Percentiles rank a stretch among this genome's conserved stretches.
phyloP scores from a whole-genome alignment of 2,888 invertebrate genomes.

The Acanthosoma haemorrhoidale region DNA sequence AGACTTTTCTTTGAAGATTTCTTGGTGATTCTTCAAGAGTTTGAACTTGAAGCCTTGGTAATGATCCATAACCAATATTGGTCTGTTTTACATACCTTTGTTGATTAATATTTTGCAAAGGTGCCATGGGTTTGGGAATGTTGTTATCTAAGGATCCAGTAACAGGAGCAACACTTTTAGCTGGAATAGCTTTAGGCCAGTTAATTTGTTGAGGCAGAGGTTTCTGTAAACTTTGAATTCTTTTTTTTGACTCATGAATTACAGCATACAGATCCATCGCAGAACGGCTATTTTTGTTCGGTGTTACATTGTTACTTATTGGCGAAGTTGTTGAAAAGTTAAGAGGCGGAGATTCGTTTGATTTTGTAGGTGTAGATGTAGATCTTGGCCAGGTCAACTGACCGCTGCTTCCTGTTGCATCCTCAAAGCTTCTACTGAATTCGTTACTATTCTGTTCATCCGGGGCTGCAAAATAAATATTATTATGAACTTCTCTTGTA shows the following conservation, averaged over 20 bases:
- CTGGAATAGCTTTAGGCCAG: constrained; percentile 40
- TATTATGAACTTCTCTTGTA: not conserved
- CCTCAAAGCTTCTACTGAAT: not conserved
- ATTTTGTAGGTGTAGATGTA: constrained; percentile 41
- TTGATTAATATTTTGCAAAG: constrained; percentile 33
- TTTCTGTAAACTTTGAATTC: constrained; percentile 42
- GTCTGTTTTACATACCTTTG: constrained; percentile 30
- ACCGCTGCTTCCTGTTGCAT: constrained; percentile 13
- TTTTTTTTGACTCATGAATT: constrained; percentile 68
- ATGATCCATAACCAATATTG: constrained; percentile 32
- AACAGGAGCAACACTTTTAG: constrained; percentile 29
- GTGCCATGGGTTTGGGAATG: constrained; percentile 36
- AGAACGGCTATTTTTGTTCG: constrained; percentile 67
- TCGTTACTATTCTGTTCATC: constrained; percentile 13
- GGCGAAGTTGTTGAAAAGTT: constrained; percentile 41
- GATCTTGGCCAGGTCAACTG: constrained; percentile 36
- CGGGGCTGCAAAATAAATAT: constrained; percentile 17
- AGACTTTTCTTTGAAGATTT: constrained; percentile 33
- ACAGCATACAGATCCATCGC: constrained; percentile 71
- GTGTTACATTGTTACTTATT: constrained; percentile 49
- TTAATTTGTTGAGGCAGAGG: constrained; percentile 41
- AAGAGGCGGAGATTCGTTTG: constrained; percentile 31
- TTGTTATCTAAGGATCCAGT: constrained; percentile 17
- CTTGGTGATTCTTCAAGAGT: constrained; percentile 36
- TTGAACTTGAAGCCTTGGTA: constrained; percentile 37